Base-by-base conservation (phyloP, 2,888 invertebrate species). In the Toxonevra muliebris region DNA sequence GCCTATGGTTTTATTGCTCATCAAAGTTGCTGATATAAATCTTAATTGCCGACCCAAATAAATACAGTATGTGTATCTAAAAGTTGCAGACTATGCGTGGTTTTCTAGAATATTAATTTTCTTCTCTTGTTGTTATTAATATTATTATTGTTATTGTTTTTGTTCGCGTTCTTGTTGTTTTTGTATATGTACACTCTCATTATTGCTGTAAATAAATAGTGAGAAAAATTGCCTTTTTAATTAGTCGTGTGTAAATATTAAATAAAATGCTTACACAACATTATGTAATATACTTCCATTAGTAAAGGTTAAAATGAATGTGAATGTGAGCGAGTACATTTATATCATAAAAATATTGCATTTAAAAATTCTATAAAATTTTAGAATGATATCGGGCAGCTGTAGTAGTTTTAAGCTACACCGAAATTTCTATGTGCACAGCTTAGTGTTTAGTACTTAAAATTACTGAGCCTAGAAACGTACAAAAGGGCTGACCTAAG, bases 11-110 rank as follows among this genome's bases (percentile, higher is more conserved):
- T 80, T 80, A 80, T 78, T 73, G 79, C 77, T 76, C 79, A 76
- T 79, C 80, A 79, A 79, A 76, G 75, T 57, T 71, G 74, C 74
- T 71, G 80, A 80, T 80, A 78, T 73, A 75, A 76, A 80, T 80
- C 80, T 80, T 80, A 80, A 80, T 80, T 79, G 81, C 77, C 78
- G 79, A 76, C 80, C 81, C 79, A 80, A 80, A 80, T 80, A 80
- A 80, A 80, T 78, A 80, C 61, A 66, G 54, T 42, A 65, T 60
- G 61, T 55, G 55, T 66, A 66, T 66, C 66, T 61, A n/a, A n/a
- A 57, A 61, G 50, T 42, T 65, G 65, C 65, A 59, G 59, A 58
- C 65, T 20, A 65, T 59, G 50, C 50, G 59, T 10, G 48, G 13
- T n/a, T 50, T 59, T 65, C 20, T 15, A 15, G 54, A 7, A 8